Base-by-base conservation (phyloP, 2,113 vertebrate species). In the Nothobranchius kuhntae region DNA sequence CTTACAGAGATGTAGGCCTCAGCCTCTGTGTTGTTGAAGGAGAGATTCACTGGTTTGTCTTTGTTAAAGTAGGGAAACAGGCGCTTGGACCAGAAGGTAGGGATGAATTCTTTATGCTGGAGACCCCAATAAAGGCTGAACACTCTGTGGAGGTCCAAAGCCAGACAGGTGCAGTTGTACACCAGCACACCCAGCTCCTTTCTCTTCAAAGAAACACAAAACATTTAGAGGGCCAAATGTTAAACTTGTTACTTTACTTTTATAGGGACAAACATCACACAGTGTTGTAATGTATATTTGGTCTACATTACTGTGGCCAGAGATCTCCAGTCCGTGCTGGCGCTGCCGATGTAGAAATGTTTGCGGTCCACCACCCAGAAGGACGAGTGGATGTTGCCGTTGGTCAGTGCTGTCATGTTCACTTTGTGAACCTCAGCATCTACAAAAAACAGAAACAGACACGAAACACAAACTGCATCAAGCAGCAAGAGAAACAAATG, bases 361-460 rank as follows among this genome's bases (percentile, higher is more conserved):
- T 92, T 95, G 52, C 94, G 95, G 83, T 98, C 97, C 50, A 98
- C 95, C 65, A 98, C 96, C 97, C 97, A 98, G 92, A 98, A 98
- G 8, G 96, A 96, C 0, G 97, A 95, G 74, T 91, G 94, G 38
- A 98, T 92, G 15, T 91, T 91, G 13, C 97, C 96, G 77, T 93
- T 94, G n/a, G 93, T 97, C 42, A 98, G 95, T 2, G 94, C 94
- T 0, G 92, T 90, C 94, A 94, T 98, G 90, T 98, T 97, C 86
- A 98, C 89, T 52, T 95, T 94, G 53, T 95, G 91, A 73, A 98
- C 94, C 45, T 98, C 95, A 0, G 96, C 96, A 77, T 94, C 97
- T 98, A n/a, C 68, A 71, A 76, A 78, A 14, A 7, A 24, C 10
- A 24, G 9, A 35, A 30, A 38, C 30, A 54, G 15, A 61, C 1